phyloP scores from a whole-genome alignment of 2,113 vertebrate genomes.

The Sinocyclocheilus anophthalmus region DNA sequence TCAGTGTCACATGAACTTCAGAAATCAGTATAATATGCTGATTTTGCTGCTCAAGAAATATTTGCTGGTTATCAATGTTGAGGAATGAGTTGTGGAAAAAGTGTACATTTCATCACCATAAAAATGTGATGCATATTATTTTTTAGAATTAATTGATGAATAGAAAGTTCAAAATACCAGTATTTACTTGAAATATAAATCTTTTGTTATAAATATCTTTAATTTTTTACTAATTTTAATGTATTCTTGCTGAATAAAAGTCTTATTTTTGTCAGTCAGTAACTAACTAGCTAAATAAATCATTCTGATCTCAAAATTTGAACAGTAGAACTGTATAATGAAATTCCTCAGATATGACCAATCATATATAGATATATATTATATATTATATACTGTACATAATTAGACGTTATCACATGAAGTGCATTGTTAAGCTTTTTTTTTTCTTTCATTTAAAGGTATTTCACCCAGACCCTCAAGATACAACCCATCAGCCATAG shows the following conservation, averaged over 20 bases:
- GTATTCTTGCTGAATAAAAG: not conserved
- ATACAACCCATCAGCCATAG: slow-evolving; percentile 45
- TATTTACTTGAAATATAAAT: not conserved
- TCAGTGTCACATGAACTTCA: not conserved
- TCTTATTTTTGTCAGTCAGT: too few species aligned
- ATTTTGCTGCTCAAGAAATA: not conserved
- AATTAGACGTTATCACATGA: too few species aligned
- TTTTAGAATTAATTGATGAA: not conserved
- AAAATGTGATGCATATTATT: not conserved
- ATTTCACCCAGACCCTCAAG: slow-evolving; percentile 29
- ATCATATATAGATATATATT: too few species aligned
- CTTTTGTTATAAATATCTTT: not conserved
- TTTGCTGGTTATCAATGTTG: not conserved
- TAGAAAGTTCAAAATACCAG: not conserved
- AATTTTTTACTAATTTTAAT: not conserved
- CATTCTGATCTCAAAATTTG: too few species aligned
- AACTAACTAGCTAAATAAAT: too few species aligned
- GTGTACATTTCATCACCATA: not conserved
- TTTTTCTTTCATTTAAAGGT: not conserved
- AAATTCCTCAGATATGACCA: too few species aligned
- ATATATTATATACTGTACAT: too few species aligned
- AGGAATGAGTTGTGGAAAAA: too few species aligned
- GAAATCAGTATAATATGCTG: not conserved
- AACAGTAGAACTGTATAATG: too few species aligned
- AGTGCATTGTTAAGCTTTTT: too few species aligned